phyloP scores from a whole-genome alignment of 23 tunicate species.

The Styela plicata region DNA sequence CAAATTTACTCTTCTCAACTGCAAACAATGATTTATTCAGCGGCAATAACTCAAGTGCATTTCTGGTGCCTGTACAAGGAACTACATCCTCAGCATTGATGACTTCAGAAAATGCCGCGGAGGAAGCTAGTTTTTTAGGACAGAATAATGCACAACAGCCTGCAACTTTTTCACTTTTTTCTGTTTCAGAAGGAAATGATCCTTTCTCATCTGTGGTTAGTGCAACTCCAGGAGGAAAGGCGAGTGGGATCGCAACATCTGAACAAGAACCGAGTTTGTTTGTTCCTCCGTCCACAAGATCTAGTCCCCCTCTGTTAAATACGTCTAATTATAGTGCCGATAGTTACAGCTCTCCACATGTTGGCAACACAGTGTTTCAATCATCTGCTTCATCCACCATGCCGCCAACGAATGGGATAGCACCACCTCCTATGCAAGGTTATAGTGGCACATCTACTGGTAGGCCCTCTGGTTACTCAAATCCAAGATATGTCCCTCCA shows the following conservation, averaged over 20 bases:
- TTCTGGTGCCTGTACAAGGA: slow-evolving; percentile 84
- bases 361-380: not conserved
- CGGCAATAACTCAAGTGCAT: slow-evolving; percentile 32
- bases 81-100: slow-evolving; percentile 42
- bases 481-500: slow-evolving; percentile 18
- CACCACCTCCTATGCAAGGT: slow-evolving; percentile 11
- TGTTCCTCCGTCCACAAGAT: slow-evolving; percentile 61
- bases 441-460: slow-evolving; percentile 2
- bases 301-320: slow-evolving; percentile 7
- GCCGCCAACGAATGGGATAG: not conserved
- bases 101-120: slow-evolving; percentile 46
- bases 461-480: not conserved
- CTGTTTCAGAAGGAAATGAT: slow-evolving; percentile 45
- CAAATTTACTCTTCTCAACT: slow-evolving; percentile 70
- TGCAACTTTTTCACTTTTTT: slow-evolving; percentile 59
- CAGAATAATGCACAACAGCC: slow-evolving; percentile 35
- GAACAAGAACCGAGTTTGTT: slow-evolving; percentile 81
- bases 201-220: slow-evolving; percentile 59
- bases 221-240: not conserved
- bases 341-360: not conserved
- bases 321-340: not conserved
- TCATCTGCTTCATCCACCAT: slow-evolving; percentile 10
- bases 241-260: slow-evolving; percentile 11
- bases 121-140: slow-evolving; percentile 61
- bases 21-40: slow-evolving; percentile 34